Percentiles rank a stretch among this genome's conserved stretches.
Conservation (phyloP, 1,140 invertebrate species). For the Nymphalis io region DNA sequence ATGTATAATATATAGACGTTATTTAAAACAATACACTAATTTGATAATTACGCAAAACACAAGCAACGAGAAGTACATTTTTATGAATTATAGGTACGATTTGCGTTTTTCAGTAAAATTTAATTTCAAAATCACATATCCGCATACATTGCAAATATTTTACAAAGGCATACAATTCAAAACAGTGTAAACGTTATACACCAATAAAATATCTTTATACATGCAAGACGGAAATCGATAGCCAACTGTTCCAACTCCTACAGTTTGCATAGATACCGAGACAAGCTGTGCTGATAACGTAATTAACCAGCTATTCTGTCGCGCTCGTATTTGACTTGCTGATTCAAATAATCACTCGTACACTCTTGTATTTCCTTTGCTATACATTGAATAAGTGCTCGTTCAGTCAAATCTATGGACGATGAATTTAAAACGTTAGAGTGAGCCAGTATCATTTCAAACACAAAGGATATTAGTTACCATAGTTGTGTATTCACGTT, state of each 20-base stretch:
- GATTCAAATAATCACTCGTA: slow-evolving; percentile 27
- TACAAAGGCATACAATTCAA: background rate
- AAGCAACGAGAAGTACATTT: no score
- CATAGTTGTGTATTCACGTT: no score
- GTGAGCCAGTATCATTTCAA: no score
- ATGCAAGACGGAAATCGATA: slow-evolving; percentile 21
- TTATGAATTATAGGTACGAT: no score
- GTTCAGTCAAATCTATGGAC: background rate
- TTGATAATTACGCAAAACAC: no score
- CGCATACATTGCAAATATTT: background rate
- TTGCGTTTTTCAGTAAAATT: no score
- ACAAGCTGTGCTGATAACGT: slow-evolving; percentile 28
- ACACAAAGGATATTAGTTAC: no score
- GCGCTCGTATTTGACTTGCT: slow-evolving; percentile 31
- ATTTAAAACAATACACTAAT: no score
- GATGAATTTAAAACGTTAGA: no score
- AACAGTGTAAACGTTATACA: background rate
- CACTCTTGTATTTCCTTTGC: slow-evolving; percentile 13
- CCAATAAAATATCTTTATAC: background rate
- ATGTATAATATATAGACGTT: no score
- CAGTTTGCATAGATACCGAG: slow-evolving; percentile 23
- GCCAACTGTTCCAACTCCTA: slow-evolving; percentile 19
- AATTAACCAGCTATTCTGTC: slow-evolving; percentile 36
- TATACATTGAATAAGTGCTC: slow-evolving; percentile 1
- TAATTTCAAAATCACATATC: no score